A percentile compares a stretch with the other conserved stretches of the same genome.
Evolutionary conservation across 1,140 invertebrate species (phyloP).

Genomic region (Hirudo medicinalis): DNA sequence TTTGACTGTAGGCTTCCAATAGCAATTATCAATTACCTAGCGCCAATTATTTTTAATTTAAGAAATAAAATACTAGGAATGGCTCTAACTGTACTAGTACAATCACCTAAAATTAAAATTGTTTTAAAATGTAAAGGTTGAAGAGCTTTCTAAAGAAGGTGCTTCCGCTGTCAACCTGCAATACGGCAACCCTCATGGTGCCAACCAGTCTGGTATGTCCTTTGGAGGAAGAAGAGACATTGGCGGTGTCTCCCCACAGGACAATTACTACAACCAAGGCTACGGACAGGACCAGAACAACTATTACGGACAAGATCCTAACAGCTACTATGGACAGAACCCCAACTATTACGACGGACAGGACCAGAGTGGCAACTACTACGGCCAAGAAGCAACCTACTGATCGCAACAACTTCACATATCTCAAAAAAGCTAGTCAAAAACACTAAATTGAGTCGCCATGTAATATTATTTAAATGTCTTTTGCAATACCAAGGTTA

Average conservation of each 20-base stretch:
- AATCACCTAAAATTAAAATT: too few relatives aligned
- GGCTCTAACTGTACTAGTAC: too few relatives aligned
- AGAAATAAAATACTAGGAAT: too few relatives aligned
- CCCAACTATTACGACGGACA: background rate
- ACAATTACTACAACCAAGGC: background rate
- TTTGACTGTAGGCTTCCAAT: too few relatives aligned
- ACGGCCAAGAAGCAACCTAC: background rate
- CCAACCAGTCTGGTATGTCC: conserved; percentile 67
- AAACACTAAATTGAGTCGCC: too few relatives aligned
- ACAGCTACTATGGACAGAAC: conserved; percentile 1
- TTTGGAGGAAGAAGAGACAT: conserved; percentile 85
- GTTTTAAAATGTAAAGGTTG: background rate
- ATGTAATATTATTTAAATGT: too few relatives aligned
- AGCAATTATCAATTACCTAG: too few relatives aligned
- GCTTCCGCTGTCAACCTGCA: conserved; percentile 18
- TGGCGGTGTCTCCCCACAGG: background rate
- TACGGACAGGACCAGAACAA: background rate
- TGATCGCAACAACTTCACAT: background rate
- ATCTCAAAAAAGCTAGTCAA: too few relatives aligned
- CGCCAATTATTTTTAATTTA: too few relatives aligned
- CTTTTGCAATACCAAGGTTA: too few relatives aligned
- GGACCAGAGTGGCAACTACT: conserved; percentile 2
- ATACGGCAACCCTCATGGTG: conserved; percentile 19
- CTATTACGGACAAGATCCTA: background rate
- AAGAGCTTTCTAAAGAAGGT: background rate